Evolutionary conservation across 1,140 invertebrate species (phyloP), one percentile per base, ranked within the genome.

Genomic region (Gyrodactylus bullatarudis): DNA sequence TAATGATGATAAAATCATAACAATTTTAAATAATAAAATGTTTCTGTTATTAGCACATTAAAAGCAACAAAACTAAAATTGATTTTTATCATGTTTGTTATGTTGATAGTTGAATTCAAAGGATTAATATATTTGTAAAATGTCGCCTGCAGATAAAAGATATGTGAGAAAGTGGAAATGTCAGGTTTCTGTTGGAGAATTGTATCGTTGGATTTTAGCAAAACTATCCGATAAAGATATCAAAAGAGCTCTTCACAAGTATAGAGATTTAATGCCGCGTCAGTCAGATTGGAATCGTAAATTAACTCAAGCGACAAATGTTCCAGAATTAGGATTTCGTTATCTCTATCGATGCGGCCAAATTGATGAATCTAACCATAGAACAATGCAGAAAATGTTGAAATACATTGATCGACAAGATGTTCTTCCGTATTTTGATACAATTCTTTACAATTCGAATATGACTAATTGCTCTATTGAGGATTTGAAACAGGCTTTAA

Each of bases 361-460:
- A 73, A 73, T 73, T 24, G 72, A 73, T 73, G 72, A 73, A 24
- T 22, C n/a, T 21, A 73, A 73, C 25, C 34, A 73, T 69, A 72
- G 72, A 68, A 73, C 72, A 69, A 68, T 73, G 34, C 72, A 73
- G 26, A 73, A 73, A 69, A 73, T 73, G 72, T 23, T 73, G 20
- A 73, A 73, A 26, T 73, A 73, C 26, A 73, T 73, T 16, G 72
- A 73, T 73, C 26, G 72, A 21, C 68, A 73, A 23, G 72, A 73
- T 69, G 68, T 73, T 1, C 26, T 73, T 1, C 72, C 72, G 23
- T 73, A 73, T 69, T 73, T 73, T 69, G 34, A 73, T 68, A 73
- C 72, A 20, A 68, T 73, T 21, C 34, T 68, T 1, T 73, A 73
- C 26, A 71, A 71, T 25, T 23, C 70, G 1, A 71, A 71, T 26